Evolutionary conservation across 2,113 vertebrate species (phyloP).

Genomic region (Leucoraja erinaceus): DNA sequence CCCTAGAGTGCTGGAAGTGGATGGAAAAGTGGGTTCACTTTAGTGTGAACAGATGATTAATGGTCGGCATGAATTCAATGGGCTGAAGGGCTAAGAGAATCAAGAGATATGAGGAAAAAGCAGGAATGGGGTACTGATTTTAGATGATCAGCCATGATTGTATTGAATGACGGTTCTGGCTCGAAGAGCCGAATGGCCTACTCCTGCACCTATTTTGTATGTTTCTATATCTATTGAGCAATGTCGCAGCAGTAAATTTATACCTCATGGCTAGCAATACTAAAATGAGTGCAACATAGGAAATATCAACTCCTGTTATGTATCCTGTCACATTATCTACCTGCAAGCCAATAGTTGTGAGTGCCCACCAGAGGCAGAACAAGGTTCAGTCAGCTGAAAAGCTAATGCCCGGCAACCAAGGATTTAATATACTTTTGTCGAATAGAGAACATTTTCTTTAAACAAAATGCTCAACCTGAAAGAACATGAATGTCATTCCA

Average conservation of each 20-base stretch:
- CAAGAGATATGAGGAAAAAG: no score
- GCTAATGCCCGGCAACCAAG: not conserved
- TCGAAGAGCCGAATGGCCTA: no score
- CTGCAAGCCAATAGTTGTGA: not conserved
- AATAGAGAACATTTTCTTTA: not conserved
- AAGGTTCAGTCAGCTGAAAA: not conserved
- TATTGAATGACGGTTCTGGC: no score
- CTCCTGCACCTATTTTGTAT: not conserved
- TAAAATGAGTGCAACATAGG: not conserved
- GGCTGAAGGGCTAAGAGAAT: no score
- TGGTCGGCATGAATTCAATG: no score
- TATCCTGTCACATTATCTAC: not conserved
- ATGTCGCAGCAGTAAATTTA: not conserved
- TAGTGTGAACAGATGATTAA: no score
- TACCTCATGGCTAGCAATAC: not conserved
- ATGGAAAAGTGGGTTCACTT: no score
- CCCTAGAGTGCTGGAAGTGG: no score
- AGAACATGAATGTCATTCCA: not conserved
- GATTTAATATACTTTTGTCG: not conserved
- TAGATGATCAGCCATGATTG: no score
- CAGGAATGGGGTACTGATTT: no score
- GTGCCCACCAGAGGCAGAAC: not conserved
- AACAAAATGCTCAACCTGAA: not conserved
- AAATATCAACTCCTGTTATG: slow-evolving; percentile 15
- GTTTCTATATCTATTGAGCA: not conserved